A percentile compares a stretch with the other conserved stretches of the same genome.
These are phyloP conservation scores for Elysia crispata DNA, from an alignment of 2,888 invertebrate species.

Conservation along the genomic window DNA sequence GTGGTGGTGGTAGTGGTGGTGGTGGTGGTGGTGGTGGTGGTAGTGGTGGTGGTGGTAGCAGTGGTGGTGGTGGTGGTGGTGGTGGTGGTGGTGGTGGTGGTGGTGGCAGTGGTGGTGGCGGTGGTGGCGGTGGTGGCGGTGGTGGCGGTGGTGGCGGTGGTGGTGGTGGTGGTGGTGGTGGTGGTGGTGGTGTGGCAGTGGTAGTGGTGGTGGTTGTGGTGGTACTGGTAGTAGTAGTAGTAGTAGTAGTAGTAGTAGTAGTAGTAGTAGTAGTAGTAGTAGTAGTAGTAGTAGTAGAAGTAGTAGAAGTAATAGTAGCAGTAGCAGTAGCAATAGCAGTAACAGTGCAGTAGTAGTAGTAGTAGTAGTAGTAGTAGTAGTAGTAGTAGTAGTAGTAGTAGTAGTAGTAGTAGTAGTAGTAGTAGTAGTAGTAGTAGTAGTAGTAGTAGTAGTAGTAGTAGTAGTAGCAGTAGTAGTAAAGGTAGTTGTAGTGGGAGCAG, in stretches of 20 bases:
- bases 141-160: not conserved
- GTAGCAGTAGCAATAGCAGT: no score
- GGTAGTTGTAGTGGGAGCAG: not conserved
- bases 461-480: not conserved
- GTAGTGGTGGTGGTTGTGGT: no score
- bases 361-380: constrained; percentile 9
- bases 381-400: constrained; percentile 9
- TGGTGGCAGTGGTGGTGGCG: not conserved
- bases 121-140: not conserved
- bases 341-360: constrained; percentile 9
- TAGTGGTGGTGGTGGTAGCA: not conserved
- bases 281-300: no score
- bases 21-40: not conserved
- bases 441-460: constrained; percentile 1
- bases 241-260: constrained; percentile 9
- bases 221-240: not conserved
- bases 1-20: not conserved
- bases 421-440: constrained; percentile 9
- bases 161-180: not conserved
- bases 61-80: not conserved
- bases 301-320: no score
- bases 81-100: not conserved
- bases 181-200: no score
- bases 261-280: constrained; percentile 9
- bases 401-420: constrained; percentile 9